A percentile compares a stretch with the other conserved stretches of the same genome.
Evolutionary conservation across 2,113 vertebrate species (phyloP).

Genomic region (Emydocephalus ijimae): DNA sequence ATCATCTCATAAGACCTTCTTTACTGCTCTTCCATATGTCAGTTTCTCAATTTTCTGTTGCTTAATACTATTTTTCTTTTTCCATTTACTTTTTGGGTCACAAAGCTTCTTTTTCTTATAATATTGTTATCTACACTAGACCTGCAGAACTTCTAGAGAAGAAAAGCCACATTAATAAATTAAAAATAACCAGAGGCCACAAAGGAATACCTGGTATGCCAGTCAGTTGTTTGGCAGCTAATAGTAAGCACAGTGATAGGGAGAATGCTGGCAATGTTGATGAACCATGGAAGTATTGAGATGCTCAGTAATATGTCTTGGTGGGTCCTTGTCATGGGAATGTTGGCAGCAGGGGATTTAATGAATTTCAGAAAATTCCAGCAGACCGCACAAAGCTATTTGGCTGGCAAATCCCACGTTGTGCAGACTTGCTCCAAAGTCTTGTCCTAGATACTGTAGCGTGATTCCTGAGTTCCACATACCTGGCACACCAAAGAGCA

Average conservation of each 20-base stretch:
- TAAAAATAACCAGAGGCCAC: neutral
- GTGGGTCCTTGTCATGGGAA: neutral
- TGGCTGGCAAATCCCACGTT: neutral
- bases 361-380: neutral
- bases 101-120: neutral
- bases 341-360: neutral
- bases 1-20: neutral
- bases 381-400: neutral
- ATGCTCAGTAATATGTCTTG: neutral
- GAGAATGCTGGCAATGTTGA: neutral
- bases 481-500: neutral
- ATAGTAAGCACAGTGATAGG: neutral
- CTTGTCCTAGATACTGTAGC: neutral
- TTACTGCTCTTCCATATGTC: neutral
- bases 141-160: neutral
- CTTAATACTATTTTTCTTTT: neutral
- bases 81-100: neutral
- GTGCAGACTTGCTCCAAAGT: neutral
- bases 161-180: neutral
- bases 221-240: neutral
- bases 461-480: neutral
- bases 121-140: neutral
- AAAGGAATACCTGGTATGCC: neutral
- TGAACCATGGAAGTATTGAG: neutral
- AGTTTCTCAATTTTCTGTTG: neutral